Conservation (phyloP, 35 echinoderm and acorn worm species). For the Eucidaris tribuloides region DNA sequence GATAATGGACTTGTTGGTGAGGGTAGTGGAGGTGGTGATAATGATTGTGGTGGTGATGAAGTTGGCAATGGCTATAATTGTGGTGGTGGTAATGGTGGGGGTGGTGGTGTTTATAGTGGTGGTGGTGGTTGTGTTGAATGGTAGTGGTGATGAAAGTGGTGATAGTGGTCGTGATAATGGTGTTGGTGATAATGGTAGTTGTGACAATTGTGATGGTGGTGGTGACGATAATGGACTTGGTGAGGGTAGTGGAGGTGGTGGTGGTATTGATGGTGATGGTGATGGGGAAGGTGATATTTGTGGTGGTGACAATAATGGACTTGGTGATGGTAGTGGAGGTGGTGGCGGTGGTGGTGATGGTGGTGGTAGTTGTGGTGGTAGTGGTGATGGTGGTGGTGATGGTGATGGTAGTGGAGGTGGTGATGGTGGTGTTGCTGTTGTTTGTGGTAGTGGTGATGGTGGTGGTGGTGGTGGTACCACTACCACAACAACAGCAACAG, state of each 20-base stretch:
- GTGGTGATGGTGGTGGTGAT: neutral
- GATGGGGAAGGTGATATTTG: neutral
- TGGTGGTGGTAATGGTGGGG: neutral
- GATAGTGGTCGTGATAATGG: neutral
- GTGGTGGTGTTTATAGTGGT: neutral
- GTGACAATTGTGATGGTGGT: neutral
- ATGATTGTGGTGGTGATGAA: neutral
- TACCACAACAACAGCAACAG: neutral
- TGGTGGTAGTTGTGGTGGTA: neutral
- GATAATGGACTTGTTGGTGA: neutral
- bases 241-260: neutral
- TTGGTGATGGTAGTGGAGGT: neutral
- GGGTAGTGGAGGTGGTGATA: neutral
- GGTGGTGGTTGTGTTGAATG: neutral
- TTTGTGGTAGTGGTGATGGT: neutral
- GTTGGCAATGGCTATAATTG: neutral
- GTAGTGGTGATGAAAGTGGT: neutral
- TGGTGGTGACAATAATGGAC: neutral
- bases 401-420: neutral
- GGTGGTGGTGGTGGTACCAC: neutral
- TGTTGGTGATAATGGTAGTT: neutral
- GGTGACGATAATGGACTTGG: neutral
- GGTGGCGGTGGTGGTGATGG: neutral
- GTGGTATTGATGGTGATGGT: neutral
- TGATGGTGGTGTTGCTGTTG: neutral